Percentiles rank a stretch among this genome's conserved stretches.
phyloP scores from a whole-genome alignment of 2,888 invertebrate species.

The Trachelus stipa region DNA sequence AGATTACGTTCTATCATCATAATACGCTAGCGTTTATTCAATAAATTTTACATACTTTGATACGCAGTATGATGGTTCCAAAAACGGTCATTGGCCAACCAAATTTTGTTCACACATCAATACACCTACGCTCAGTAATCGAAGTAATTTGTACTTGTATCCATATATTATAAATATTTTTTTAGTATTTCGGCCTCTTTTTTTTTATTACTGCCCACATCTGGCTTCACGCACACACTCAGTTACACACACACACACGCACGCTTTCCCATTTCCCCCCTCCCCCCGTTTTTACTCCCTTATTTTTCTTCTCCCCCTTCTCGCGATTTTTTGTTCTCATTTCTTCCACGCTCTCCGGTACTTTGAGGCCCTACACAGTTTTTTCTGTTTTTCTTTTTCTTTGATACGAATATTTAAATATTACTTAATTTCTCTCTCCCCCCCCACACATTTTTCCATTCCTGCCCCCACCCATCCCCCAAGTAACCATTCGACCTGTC shows the following conservation, averaged over 20 bases:
- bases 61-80: slow-evolving; percentile 67
- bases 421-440: slow-evolving; percentile 44
- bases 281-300: slow-evolving; percentile 13
- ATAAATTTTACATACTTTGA: slow-evolving; percentile 67
- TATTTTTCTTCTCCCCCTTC: slow-evolving; percentile 28
- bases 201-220: slow-evolving; percentile 31
- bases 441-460: slow-evolving; percentile 23
- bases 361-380: slow-evolving; percentile 62
- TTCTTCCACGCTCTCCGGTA: slow-evolving; percentile 42
- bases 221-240: slow-evolving; percentile 22
- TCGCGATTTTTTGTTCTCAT: slow-evolving; percentile 24
- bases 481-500: slow-evolving; percentile 43
- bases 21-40: slow-evolving; percentile 67
- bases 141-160: slow-evolving; percentile 68
- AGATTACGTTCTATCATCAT: slow-evolving; percentile 67
- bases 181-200: slow-evolving; percentile 60
- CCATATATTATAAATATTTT: slow-evolving; percentile 67
- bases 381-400: slow-evolving; percentile 49
- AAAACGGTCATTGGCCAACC: slow-evolving; percentile 67
- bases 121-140: slow-evolving; percentile 67
- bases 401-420: slow-evolving; percentile 66
- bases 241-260: slow-evolving; percentile 30
- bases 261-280: slow-evolving; percentile 23
- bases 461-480: neutral
- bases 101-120: slow-evolving; percentile 67